These are phyloP conservation scores for Clarias fuscus DNA, from an alignment of 2,797 vertebrate genomes.

Conservation along the genomic window DNA sequence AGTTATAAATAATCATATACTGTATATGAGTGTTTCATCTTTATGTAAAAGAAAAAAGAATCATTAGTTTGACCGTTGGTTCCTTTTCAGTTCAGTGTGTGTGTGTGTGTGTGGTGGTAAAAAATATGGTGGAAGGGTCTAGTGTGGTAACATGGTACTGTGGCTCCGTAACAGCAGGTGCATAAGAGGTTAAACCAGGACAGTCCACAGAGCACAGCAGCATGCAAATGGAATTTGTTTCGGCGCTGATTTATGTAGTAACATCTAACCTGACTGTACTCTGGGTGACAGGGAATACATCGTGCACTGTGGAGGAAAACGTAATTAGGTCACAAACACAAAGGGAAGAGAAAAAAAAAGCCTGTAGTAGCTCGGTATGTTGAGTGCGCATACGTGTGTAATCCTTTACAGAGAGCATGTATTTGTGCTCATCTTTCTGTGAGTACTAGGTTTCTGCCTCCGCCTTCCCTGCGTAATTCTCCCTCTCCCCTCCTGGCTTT, in stretches of 20 bases:
- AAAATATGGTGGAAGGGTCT: conserved; percentile 1
- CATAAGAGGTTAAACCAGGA: conserved; percentile 39
- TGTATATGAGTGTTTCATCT: background rate
- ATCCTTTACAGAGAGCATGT: conserved; percentile 25
- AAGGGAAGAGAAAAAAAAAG: background rate
- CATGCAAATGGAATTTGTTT: conserved; percentile 32
- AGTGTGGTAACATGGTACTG: conserved; percentile 1
- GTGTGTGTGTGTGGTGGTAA: background rate
- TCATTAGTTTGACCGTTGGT: background rate
- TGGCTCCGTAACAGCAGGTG: conserved; percentile 18
- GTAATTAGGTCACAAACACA: conserved; percentile 31
- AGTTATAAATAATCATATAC: background rate
- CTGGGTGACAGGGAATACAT: conserved; percentile 6
- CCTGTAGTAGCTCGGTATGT: background rate
- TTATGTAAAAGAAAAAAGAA: too few relatives aligned
- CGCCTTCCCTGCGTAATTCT: conserved; percentile 58
- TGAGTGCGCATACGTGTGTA: background rate
- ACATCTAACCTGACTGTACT: conserved; percentile 16
- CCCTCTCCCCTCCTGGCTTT: conserved; percentile 51
- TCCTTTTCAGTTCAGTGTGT: background rate
- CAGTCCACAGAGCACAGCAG: conserved; percentile 15
- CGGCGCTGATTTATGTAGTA: conserved; percentile 31
- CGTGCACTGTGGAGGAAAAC: conserved; percentile 23
- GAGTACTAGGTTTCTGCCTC: conserved; percentile 64
- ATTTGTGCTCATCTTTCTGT: conserved; percentile 48